phyloP scores from a whole-genome alignment of 92 coral and sea anemone genomes.

The Epizoanthus fatuus region DNA sequence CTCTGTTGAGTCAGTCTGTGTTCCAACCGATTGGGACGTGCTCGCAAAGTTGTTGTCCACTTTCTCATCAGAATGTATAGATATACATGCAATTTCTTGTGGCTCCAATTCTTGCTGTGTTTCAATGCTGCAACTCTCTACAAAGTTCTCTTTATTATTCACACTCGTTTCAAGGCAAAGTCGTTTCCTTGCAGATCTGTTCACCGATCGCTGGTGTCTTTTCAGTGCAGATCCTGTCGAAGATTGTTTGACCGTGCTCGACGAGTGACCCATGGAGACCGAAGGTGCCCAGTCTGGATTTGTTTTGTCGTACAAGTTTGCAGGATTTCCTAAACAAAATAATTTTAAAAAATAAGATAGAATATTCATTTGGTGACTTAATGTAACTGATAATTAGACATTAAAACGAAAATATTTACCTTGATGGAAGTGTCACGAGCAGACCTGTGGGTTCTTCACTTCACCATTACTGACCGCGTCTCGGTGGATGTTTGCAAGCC shows the following conservation, averaged over 20 bases:
- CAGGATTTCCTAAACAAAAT: constrained; percentile 53
- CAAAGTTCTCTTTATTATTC: background rate
- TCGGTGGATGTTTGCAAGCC: constrained; percentile 70
- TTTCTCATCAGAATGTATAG: no score
- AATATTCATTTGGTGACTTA: background rate
- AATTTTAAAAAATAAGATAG: background rate
- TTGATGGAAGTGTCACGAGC: constrained; percentile 69
- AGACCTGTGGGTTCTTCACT: constrained; percentile 63
- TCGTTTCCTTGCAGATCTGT: background rate
- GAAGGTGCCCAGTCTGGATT: constrained; percentile 77
- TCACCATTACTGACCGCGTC: constrained; percentile 71
- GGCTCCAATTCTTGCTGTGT: no score
- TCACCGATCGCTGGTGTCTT: background rate
- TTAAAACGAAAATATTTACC: constrained; percentile 28
- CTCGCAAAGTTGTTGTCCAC: no score
- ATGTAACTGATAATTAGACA: background rate
- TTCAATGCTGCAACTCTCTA: no score
- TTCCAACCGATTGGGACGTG: no score
- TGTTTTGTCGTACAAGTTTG: constrained; percentile 41
- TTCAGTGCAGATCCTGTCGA: background rate
- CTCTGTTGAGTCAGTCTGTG: no score
- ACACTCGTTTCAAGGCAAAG: background rate
- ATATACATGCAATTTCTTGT: no score
- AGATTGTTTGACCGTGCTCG: constrained; percentile 15
- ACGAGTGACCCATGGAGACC: constrained; percentile 48